Percentiles rank a stretch among this genome's conserved stretches.
These are phyloP conservation scores for Sebastes dallii DNA, from an alignment of 2,797 vertebrate species.

Conservation along the genomic window DNA sequence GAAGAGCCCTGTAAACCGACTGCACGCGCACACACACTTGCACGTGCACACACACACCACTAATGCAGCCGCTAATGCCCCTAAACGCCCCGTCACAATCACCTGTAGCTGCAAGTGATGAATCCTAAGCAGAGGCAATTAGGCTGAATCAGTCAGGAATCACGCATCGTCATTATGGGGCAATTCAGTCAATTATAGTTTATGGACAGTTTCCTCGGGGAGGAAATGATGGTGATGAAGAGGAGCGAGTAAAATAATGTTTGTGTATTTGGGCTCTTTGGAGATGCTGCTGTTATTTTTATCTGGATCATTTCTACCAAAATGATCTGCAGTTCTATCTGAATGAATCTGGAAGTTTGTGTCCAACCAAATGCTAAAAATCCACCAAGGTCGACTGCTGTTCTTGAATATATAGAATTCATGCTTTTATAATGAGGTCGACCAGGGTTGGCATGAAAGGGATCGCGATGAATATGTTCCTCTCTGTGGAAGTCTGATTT, in stretches of 20 bases:
- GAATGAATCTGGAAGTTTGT: neutral
- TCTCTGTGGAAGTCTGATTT: no score
- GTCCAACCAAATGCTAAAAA: neutral
- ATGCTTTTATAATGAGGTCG: neutral
- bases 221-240: neutral
- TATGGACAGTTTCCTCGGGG: neutral
- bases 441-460: no score
- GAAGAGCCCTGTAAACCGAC: neutral
- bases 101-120: constrained; percentile 6
- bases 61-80: neutral
- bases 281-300: neutral
- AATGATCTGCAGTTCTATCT: neutral
- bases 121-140: constrained; percentile 24
- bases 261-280: neutral
- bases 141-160: constrained; percentile 9
- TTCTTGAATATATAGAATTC: neutral
- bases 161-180: neutral
- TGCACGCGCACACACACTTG: neutral
- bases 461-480: no score
- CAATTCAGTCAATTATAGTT: neutral
- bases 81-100: neutral
- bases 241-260: neutral
- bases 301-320: neutral
- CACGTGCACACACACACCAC: neutral
- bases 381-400: neutral